Base-by-base conservation (phyloP, 2,113 vertebrate genomes). In the Probosciger aterrimus region DNA sequence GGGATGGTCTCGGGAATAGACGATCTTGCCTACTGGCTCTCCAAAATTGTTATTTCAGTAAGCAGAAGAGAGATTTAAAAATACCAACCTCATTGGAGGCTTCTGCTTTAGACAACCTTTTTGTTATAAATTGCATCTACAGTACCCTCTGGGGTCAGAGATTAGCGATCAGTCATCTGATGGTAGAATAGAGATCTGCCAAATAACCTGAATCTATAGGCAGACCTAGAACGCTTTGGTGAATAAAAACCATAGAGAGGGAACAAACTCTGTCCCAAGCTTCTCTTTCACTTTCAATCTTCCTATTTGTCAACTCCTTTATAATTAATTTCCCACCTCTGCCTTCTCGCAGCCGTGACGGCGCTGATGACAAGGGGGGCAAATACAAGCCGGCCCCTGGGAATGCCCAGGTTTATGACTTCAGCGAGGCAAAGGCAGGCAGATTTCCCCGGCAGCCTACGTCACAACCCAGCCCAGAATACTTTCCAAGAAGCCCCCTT, bases 401-500 rank as follows among this genome's bases (percentile, higher is more conserved):
- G 65, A 88, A 90, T 89, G 93, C 95, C 95, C 95, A 73, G 88
- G 81, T 90, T 86, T 90, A 18, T 94, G 92, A 93, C 85, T 92
- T 84, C 82, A 88, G 83, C 46, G 52, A 82, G 92, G 94, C 95
- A 84, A 23, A 88, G 85, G 82, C 95, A 67, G 74, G 95, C 83
- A 85, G 83, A 97, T 96, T 91, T 85, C 95, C 90, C 92, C 2
- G 4, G 88, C 84, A 95, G 80, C 67, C 93, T 94, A 95, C 88
- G 89, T 92, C 96, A 92, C 92, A 87, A 88, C 84, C 90, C 94
- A 93, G 31, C 86, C 92, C 97, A 96, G 92, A 96, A 95, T 62
- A 92, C 96, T 96, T 97, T 92, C 88, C 95, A 91, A 95, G 93
- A 86, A 90, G 83, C 90, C 95, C 97, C 95, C 46, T 96, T 78